phyloP scores from a whole-genome alignment of 1,140 invertebrate species.

The Caenorhabditis elegans region DNA sequence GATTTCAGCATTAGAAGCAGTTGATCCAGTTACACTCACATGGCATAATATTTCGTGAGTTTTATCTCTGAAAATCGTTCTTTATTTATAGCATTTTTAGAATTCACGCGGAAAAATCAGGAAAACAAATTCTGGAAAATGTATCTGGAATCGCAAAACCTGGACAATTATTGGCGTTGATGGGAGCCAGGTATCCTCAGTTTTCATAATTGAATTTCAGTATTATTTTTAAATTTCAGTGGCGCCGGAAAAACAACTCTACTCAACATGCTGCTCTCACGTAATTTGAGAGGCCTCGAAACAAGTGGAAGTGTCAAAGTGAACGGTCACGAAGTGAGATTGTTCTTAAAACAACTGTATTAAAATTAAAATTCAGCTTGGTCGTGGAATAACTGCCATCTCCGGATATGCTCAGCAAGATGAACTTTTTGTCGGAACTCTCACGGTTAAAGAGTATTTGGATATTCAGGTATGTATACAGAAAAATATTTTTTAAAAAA shows the following conservation, averaged over 20 bases:
- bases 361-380: slow-evolving; percentile 34
- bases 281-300: slow-evolving; percentile 61
- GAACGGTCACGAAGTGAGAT: slow-evolving; percentile 54
- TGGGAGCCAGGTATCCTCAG: slow-evolving; percentile 65
- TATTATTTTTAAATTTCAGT: slow-evolving; percentile 48
- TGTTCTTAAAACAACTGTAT: not conserved
- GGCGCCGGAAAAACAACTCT: slow-evolving; percentile 66
- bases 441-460: slow-evolving; percentile 71
- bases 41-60: slow-evolving; percentile 39
- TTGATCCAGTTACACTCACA: slow-evolving; percentile 39
- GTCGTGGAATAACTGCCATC: slow-evolving; percentile 67
- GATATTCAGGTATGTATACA: slow-evolving; percentile 69
- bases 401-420: slow-evolving; percentile 72
- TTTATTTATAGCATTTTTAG: not conserved
- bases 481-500: not conserved
- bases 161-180: slow-evolving; percentile 64
- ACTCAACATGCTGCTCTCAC: slow-evolving; percentile 57
- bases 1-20: slow-evolving; percentile 33
- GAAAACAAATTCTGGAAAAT: slow-evolving; percentile 4
- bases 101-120: slow-evolving; percentile 2
- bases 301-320: slow-evolving; percentile 63
- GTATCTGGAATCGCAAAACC: slow-evolving; percentile 39
- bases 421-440: slow-evolving; percentile 70
- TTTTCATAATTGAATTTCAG: not conserved
- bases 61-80: not conserved